phyloP scores from a whole-genome alignment of 2,797 vertebrate species.

The Neostethus bicornis region DNA sequence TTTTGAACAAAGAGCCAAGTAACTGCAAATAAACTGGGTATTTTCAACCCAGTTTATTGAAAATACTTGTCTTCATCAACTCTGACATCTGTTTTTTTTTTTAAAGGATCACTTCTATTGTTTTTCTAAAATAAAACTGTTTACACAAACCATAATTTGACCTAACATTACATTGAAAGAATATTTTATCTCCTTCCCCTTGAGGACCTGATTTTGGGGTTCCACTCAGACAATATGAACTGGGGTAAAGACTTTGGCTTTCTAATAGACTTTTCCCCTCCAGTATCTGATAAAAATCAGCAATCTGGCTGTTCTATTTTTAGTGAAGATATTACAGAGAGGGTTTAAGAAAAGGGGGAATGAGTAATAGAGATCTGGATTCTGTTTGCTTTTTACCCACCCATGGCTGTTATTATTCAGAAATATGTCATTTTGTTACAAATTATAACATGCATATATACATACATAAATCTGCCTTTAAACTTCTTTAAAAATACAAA shows the following conservation, averaged over 20 bases:
- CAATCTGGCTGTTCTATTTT: slow-evolving; percentile 67
- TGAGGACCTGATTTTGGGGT: slow-evolving; percentile 21
- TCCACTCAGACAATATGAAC: slow-evolving; percentile 30
- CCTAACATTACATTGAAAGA: no score
- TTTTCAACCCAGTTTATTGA: no score
- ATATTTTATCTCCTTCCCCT: slow-evolving; percentile 12
- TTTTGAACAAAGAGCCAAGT: no score
- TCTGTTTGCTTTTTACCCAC: slow-evolving; percentile 30
- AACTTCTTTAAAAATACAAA: no score
- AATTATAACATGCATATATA: no score
- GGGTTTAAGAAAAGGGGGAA: not conserved
- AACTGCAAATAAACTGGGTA: no score
- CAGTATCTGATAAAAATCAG: slow-evolving; percentile 66
- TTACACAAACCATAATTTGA: no score
- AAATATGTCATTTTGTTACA: slow-evolving; percentile 15
- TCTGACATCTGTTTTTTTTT: no score
- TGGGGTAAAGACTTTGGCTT: slow-evolving; percentile 33
- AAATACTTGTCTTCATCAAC: no score
- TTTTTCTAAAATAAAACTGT: no score
- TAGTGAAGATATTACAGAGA: slow-evolving; percentile 41
- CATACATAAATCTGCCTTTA: no score
- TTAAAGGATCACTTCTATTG: no score
- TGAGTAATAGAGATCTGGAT: slow-evolving; percentile 3
- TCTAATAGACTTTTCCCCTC: slow-evolving; percentile 28
- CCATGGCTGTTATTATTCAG: slow-evolving; percentile 33